A percentile compares a stretch with the other conserved stretches of the same genome.
Evolutionary conservation across 2,113 vertebrate genomes (phyloP).

Genomic region (Istiophorus platypterus): DNA sequence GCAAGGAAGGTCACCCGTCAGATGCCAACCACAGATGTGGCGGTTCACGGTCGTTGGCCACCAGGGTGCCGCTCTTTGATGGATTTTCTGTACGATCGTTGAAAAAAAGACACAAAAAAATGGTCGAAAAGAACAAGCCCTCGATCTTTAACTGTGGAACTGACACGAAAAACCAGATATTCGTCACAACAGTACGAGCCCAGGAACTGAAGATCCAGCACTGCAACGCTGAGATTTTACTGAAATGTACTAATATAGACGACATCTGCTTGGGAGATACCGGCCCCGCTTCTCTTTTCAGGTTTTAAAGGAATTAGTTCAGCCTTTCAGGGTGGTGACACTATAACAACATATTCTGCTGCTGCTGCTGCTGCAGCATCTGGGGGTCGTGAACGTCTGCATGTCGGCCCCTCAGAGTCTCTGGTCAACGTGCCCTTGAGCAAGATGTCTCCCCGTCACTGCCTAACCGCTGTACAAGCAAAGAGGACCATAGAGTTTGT

Average conservation of each 20-base stretch:
- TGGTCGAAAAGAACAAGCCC: neutral
- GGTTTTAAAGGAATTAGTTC: conserved; percentile 16
- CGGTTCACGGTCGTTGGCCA: too few species aligned
- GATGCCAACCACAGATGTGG: too few species aligned
- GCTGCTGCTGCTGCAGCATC: neutral
- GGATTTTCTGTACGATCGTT: too few species aligned
- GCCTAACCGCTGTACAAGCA: neutral
- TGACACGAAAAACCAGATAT: neutral
- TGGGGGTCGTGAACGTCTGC: too few species aligned
- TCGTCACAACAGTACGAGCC: neutral
- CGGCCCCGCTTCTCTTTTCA: neutral
- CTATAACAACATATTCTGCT: neutral
- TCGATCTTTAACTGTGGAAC: neutral
- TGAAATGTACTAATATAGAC: neutral
- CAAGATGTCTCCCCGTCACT: neutral
- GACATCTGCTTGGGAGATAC: neutral
- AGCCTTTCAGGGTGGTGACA: neutral
- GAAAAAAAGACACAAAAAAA: too few species aligned
- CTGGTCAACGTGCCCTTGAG: neutral
- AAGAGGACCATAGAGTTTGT: neutral
- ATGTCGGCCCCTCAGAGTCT: neutral
- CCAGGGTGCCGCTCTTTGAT: too few species aligned
- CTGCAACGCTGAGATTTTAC: neutral
- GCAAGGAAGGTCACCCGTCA: too few species aligned
- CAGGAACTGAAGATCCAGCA: neutral